These are phyloP conservation scores for Pharmacophagus antenor DNA, from an alignment of 2,888 invertebrate genomes.

Conservation along the genomic window DNA sequence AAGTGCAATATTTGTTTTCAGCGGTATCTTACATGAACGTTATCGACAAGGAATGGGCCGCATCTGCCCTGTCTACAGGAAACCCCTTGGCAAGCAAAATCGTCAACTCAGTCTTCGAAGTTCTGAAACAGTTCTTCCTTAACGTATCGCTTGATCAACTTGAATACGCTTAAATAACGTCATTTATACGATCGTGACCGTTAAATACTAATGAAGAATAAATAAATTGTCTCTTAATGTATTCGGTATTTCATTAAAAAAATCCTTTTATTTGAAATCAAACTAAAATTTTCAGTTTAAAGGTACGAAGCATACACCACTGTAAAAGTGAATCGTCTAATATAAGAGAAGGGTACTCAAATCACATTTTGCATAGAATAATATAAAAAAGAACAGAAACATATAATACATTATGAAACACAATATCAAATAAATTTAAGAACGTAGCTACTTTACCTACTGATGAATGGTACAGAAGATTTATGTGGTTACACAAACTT, in stretches of 20 bases:
- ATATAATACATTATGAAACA: too few relatives aligned
- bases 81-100: not conserved
- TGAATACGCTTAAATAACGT: not conserved
- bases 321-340: too few relatives aligned
- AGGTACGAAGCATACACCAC: too few relatives aligned
- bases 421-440: too few relatives aligned
- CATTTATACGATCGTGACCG: not conserved
- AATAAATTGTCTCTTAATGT: not conserved
- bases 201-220: not conserved
- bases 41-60: not conserved
- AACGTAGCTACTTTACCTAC: too few relatives aligned
- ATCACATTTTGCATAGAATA: too few relatives aligned
- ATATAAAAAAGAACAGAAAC: too few relatives aligned
- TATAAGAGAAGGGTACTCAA: too few relatives aligned
- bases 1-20: not conserved
- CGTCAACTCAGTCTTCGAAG: not conserved
- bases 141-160: constrained; percentile 1
- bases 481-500: too few relatives aligned
- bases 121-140: not conserved
- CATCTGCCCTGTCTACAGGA: not conserved
- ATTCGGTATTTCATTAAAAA: not conserved
- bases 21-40: not conserved
- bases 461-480: too few relatives aligned
- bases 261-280: too few relatives aligned
- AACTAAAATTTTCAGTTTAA: too few relatives aligned